Base-by-base conservation (phyloP, 2,888 invertebrate genomes). In the Tribolium freemani region DNA sequence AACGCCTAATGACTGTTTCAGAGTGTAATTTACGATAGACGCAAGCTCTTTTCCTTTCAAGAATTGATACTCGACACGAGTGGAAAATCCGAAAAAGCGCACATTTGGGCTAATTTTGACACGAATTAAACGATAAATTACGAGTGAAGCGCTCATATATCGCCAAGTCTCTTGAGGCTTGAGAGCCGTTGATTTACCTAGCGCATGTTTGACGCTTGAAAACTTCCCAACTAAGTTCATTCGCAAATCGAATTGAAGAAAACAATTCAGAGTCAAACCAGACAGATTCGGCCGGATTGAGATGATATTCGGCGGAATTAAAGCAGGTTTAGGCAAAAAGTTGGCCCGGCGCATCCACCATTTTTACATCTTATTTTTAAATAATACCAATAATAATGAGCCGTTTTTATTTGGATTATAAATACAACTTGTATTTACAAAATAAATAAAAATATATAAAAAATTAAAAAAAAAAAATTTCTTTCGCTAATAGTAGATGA, bases 1-100 rank as follows among this genome's bases (percentile, higher is more conserved):
- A 75, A 60, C 73, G 64, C 74, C 69, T 75, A 75, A 75, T 74
- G 75, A 75, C 70, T 75, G 74, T 68, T 75, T 70, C 70, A 66
- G 69, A 72, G 31, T 71, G 69, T 73, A 75, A 75, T 73, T 75
- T 70, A 73, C 68, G 64, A 38, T 38, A 46, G 54, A 31, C 51
- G 54, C 71, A 69, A 56, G 30, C 44, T 21, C 58, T 69, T 64
- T 72, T 61, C 69, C 60, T 74, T 61, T 56, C 44, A 51, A 51
- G 51, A 60, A 75, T 38, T 38, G 38, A 38, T 38, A 38, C 38
- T 38, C 38, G 38, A 38, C 38, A 38, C 38, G 38, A 38, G 38
- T 38, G 38, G 38, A 8, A 38, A 38, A 6, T 38, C 8, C 8
- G 8, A n/a, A 8, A 38, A 38, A 38, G 38, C n/a, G 5, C 8